phyloP scores from a whole-genome alignment of 2,797 vertebrate genomes.

The Schizopygopsis pylzovi region DNA sequence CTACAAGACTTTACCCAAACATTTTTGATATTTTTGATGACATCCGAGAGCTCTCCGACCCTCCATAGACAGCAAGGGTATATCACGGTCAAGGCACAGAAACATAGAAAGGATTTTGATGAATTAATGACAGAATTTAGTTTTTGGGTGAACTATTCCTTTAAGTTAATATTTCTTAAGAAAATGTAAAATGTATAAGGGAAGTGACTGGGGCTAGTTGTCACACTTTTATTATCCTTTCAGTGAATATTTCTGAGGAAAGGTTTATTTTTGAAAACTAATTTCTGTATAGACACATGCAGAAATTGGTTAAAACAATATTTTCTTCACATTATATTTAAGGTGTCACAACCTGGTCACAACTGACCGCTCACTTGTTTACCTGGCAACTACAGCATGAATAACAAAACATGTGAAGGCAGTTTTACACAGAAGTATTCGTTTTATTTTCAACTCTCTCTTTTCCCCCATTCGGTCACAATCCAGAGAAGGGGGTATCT shows the following conservation, averaged over 20 bases:
- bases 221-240: not conserved
- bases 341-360: not conserved
- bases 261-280: not conserved
- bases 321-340: not conserved
- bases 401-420: not conserved
- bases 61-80: not conserved
- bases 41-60: not conserved
- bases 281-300: not conserved
- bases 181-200: not conserved
- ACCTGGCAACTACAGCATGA: not conserved
- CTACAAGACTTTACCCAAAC: not conserved
- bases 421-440: slow-evolving; percentile 9
- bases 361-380: not conserved
- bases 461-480: slow-evolving; percentile 44
- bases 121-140: too few species aligned
- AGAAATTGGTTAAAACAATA: not conserved
- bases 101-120: too few species aligned
- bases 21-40: not conserved
- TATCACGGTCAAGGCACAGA: not conserved
- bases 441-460: slow-evolving; percentile 40
- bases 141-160: too few species aligned
- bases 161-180: too few species aligned
- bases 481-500: slow-evolving; percentile 45
- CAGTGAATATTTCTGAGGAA: not conserved
- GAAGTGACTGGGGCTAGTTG: not conserved